These are phyloP conservation scores for Xerus inauris DNA, from an alignment of 2,113 vertebrate genomes.

Conservation along the genomic window DNA sequence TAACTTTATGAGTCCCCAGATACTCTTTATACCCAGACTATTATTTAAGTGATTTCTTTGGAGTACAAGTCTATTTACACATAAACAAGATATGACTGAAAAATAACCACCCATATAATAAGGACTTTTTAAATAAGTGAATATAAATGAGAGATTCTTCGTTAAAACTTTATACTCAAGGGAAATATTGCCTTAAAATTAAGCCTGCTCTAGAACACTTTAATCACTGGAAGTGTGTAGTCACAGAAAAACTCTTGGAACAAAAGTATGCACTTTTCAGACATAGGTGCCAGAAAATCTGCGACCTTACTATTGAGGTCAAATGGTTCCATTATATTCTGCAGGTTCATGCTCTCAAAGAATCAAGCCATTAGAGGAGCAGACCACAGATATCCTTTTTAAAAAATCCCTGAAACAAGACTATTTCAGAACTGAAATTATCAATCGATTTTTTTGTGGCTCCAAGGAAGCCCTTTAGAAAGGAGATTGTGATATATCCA, in stretches of 20 bases:
- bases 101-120: not conserved
- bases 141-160: constrained; percentile 49
- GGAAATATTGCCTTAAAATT: constrained; percentile 40
- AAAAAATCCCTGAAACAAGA: constrained; percentile 43
- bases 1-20: not conserved
- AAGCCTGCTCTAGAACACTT: constrained; percentile 36
- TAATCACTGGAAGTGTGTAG: not conserved
- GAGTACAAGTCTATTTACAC: not conserved
- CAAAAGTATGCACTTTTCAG: not conserved
- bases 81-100: not conserved
- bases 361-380: constrained; percentile 25
- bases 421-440: constrained; percentile 29
- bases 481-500: not conserved
- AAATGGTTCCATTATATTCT: constrained; percentile 38
- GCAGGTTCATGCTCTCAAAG: constrained; percentile 21
- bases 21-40: not conserved
- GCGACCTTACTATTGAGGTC: constrained; percentile 4
- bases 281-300: not conserved
- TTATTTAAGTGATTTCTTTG: constrained; percentile 12
- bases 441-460: not conserved
- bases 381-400: not conserved
- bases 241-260: not conserved
- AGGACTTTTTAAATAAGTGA: constrained; percentile 10
- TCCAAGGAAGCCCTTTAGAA: constrained; percentile 9
- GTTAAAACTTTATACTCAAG: constrained; percentile 25